Evolutionary conservation across 2,797 vertebrate species (phyloP).

Genomic region (Hydrophis major): DNA sequence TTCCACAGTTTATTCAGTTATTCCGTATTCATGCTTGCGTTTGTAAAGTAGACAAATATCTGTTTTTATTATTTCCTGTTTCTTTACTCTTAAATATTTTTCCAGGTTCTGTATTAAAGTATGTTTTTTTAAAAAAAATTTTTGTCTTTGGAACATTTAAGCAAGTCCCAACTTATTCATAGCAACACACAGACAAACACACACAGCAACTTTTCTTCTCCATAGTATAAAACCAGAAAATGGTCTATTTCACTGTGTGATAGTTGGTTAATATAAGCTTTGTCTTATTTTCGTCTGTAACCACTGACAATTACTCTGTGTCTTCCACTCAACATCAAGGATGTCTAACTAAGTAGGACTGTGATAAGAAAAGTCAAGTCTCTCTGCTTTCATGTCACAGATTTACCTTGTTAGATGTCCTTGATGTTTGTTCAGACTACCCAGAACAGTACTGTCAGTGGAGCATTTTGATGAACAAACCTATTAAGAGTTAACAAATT

Average conservation of each 20-base stretch:
- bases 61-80: slow-evolving; percentile 44
- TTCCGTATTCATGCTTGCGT: neutral
- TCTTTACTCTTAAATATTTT: slow-evolving; percentile 40
- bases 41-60: slow-evolving; percentile 15
- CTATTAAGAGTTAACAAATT: too few relatives aligned
- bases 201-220: neutral
- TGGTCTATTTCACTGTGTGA: slow-evolving; percentile 10
- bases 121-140: slow-evolving; percentile 4
- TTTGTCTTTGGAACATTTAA: slow-evolving; percentile 11
- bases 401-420: neutral
- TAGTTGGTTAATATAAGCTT: neutral
- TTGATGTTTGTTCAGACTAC: neutral
- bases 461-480: neutral
- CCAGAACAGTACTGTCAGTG: neutral
- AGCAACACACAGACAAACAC: neutral
- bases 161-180: neutral
- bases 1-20: neutral
- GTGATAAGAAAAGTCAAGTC: neutral
- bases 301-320: neutral
- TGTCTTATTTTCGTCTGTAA: neutral
- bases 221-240: slow-evolving; percentile 4
- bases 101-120: slow-evolving; percentile 2
- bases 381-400: neutral
- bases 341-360: too few relatives aligned
- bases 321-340: neutral